Conservation (phyloP, 2,797 vertebrate genomes). For the Philypnodon macrostomus region DNA sequence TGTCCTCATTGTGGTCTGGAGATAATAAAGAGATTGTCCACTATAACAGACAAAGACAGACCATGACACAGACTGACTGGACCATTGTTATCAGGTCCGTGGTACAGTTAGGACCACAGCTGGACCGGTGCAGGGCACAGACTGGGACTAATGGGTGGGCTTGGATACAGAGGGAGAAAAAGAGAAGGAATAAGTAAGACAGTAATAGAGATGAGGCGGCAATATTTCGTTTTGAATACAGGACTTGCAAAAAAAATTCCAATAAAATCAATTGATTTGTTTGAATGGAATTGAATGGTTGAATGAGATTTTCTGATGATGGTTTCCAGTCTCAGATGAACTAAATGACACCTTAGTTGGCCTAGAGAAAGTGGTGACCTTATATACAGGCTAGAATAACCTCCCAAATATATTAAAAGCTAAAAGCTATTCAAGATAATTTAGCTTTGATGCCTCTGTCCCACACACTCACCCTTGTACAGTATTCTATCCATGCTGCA, state of each 20-base stretch:
- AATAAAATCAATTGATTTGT: too few species aligned
- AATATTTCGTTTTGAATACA: background rate
- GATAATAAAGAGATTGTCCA: slow-evolving; percentile 62
- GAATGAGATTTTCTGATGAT: too few species aligned
- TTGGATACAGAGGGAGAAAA: slow-evolving; percentile 22
- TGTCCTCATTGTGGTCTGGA: slow-evolving; percentile 41
- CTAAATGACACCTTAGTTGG: too few species aligned
- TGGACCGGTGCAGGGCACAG: slow-evolving; percentile 65
- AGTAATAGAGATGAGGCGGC: background rate
- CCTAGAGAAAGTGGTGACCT: too few species aligned
- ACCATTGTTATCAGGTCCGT: slow-evolving; percentile 65
- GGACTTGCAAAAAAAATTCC: background rate
- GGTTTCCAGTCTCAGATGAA: too few species aligned
- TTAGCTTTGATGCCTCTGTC: slow-evolving; percentile 57
- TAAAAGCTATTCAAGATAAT: too few species aligned
- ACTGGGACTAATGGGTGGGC: slow-evolving; percentile 49
- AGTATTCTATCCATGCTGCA: slow-evolving; percentile 64
- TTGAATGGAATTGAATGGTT: too few species aligned
- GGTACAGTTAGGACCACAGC: slow-evolving; percentile 74
- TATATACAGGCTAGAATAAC: too few species aligned
- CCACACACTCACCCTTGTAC: slow-evolving; percentile 18
- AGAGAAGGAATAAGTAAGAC: background rate
- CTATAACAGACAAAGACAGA: slow-evolving; percentile 22
- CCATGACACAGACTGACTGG: slow-evolving; percentile 28
- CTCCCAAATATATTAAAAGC: too few species aligned